These are phyloP conservation scores for Luperina testacea DNA, from an alignment of 2,888 invertebrate genomes.

Conservation along the genomic window DNA sequence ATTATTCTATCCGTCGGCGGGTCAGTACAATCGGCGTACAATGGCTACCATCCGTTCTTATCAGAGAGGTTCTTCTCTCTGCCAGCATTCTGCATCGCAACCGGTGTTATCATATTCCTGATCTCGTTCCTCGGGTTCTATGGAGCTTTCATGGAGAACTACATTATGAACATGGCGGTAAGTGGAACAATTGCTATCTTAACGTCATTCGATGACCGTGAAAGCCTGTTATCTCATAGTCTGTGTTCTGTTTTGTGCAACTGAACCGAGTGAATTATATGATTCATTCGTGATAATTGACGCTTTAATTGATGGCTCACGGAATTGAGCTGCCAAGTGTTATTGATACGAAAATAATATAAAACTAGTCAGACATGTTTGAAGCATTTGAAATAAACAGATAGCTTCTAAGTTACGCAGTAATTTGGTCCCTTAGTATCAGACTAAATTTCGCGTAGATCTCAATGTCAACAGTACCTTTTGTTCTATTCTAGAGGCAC, in stretches of 20 bases:
- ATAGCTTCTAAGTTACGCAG: slow-evolving; percentile 7
- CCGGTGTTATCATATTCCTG: slow-evolving; percentile 93
- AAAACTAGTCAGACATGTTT: neutral
- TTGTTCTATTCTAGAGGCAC: slow-evolving; percentile 24
- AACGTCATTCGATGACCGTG: slow-evolving; percentile 52
- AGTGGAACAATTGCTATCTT: slow-evolving; percentile 75
- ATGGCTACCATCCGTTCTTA: slow-evolving; percentile 92
- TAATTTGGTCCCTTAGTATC: slow-evolving; percentile 16
- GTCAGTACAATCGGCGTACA: slow-evolving; percentile 92
- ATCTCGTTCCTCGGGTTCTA: slow-evolving; percentile 97
- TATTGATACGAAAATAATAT: neutral
- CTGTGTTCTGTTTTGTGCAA: slow-evolving; percentile 31
- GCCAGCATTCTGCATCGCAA: slow-evolving; percentile 93
- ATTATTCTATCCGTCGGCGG: slow-evolving; percentile 94
- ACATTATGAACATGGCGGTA: slow-evolving; percentile 94
- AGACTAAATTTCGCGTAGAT: slow-evolving; percentile 34
- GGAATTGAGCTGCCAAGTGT: neutral
- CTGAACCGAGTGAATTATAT: slow-evolving; percentile 14
- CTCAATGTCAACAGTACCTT: slow-evolving; percentile 37
- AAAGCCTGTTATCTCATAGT: slow-evolving; percentile 52
- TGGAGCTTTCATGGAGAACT: slow-evolving; percentile 96
- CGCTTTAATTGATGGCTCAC: slow-evolving; percentile 46
- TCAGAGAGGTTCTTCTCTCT: slow-evolving; percentile 93
- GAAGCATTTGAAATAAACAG: slow-evolving; percentile 4
- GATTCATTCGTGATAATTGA: slow-evolving; percentile 54